Evolutionary conservation across 2,888 invertebrate genomes (phyloP).

Genomic region (Pyrgus malvae): DNA sequence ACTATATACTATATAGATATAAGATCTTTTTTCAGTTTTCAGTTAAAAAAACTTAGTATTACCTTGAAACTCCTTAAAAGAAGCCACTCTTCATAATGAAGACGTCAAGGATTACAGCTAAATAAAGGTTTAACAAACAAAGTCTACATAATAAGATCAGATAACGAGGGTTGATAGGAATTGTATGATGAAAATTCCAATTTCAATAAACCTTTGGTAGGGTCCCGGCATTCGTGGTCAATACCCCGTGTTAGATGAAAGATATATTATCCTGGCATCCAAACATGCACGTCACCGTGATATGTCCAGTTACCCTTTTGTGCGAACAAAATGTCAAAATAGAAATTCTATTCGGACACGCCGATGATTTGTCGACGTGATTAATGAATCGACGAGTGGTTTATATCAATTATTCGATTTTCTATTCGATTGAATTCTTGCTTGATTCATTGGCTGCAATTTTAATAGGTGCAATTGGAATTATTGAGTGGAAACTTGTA

Average conservation of each 20-base stretch:
- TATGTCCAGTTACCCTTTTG: slow-evolving; percentile 35
- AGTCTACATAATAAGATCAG: background rate
- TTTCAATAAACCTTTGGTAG: background rate
- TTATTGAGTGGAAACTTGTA: slow-evolving; percentile 19
- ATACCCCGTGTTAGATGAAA: slow-evolving; percentile 13
- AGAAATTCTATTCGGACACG: slow-evolving; percentile 30
- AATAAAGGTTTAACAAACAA: no score
- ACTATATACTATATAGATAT: no score
- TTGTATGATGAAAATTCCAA: background rate
- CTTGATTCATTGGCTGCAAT: slow-evolving; percentile 31
- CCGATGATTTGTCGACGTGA: slow-evolving; percentile 30
- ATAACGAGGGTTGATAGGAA: background rate
- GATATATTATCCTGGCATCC: slow-evolving; percentile 20
- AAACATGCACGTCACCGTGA: slow-evolving; percentile 39
- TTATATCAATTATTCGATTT: slow-evolving; percentile 61
- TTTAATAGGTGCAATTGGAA: slow-evolving; percentile 18
- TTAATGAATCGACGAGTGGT: slow-evolving; percentile 48
- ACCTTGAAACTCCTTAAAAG: no score
- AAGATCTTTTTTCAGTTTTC: no score
- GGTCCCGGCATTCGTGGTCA: slow-evolving; percentile 6
- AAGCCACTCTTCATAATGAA: no score
- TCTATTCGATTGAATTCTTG: slow-evolving; percentile 54
- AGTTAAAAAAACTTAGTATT: no score
- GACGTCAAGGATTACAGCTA: no score
- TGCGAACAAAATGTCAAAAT: slow-evolving; percentile 48